Evolutionary conservation across 2,113 vertebrate genomes (phyloP).

Genomic region (Furnarius figulus): DNA sequence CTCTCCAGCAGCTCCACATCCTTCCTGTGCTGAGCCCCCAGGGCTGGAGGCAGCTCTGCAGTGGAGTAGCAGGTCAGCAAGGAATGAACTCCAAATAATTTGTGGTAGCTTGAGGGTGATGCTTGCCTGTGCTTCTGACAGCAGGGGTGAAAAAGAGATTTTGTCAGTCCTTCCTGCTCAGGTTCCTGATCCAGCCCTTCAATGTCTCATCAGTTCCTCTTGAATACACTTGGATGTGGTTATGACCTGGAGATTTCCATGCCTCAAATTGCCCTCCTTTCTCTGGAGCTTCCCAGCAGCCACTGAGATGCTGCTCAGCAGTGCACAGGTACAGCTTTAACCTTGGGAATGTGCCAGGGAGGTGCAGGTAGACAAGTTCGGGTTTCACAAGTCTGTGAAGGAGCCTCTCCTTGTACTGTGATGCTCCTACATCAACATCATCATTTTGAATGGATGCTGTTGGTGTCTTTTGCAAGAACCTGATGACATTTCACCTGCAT

Average conservation of each 20-base stretch:
- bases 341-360: background rate
- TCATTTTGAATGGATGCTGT: background rate
- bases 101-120: background rate
- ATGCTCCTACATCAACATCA: background rate
- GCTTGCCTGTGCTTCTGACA: background rate
- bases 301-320: background rate
- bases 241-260: background rate
- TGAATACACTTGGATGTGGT: background rate
- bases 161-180: background rate
- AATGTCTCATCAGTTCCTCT: rapidly evolving
- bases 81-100: background rate
- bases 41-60: background rate
- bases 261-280: background rate
- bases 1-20: rapidly evolving
- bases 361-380: background rate
- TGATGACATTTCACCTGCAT: background rate
- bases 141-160: background rate
- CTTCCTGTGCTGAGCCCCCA: background rate
- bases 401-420: background rate
- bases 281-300: background rate
- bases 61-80: background rate
- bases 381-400: background rate
- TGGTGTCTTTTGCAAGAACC: background rate
- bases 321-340: background rate
- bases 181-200: background rate